A percentile compares a stretch with the other conserved stretches of the same genome.
Evolutionary conservation across 2,797 vertebrate genomes (phyloP).

Genomic region (Sarcoramphus papa): DNA sequence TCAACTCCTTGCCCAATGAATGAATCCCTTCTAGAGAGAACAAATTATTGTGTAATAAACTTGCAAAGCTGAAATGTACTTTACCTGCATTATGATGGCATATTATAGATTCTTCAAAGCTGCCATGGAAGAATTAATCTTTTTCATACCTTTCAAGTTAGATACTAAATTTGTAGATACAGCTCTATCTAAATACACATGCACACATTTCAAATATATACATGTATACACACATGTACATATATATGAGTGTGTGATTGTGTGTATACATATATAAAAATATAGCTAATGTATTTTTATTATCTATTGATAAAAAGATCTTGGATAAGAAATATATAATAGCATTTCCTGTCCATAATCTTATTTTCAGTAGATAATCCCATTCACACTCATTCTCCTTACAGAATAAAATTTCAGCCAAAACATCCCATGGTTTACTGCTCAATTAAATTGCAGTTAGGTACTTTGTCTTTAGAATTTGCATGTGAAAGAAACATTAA

Average conservation of each 20-base stretch:
- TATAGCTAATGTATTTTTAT: background rate
- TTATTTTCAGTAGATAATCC: background rate
- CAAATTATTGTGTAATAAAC: background rate
- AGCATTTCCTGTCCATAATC: background rate
- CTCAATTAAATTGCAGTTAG: background rate
- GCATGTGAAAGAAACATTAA: background rate
- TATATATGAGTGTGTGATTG: background rate
- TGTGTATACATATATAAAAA: background rate
- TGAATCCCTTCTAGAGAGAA: background rate
- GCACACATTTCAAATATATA: background rate
- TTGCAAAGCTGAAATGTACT: background rate
- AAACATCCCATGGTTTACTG: background rate
- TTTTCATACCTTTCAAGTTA: background rate
- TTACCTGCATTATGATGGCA: background rate
- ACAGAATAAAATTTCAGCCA: background rate
- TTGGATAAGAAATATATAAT: background rate
- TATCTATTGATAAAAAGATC: background rate
- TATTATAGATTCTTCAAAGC: background rate
- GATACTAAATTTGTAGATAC: background rate
- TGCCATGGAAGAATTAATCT: background rate
- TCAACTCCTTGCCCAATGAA: background rate
- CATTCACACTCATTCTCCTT: background rate
- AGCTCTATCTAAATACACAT: background rate
- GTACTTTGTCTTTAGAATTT: background rate
- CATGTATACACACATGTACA: fast-evolving